Evolutionary conservation across 2,797 vertebrate genomes (phyloP), one percentile per base, ranked within the genome.

Genomic region (Sebastes variabilis): DNA sequence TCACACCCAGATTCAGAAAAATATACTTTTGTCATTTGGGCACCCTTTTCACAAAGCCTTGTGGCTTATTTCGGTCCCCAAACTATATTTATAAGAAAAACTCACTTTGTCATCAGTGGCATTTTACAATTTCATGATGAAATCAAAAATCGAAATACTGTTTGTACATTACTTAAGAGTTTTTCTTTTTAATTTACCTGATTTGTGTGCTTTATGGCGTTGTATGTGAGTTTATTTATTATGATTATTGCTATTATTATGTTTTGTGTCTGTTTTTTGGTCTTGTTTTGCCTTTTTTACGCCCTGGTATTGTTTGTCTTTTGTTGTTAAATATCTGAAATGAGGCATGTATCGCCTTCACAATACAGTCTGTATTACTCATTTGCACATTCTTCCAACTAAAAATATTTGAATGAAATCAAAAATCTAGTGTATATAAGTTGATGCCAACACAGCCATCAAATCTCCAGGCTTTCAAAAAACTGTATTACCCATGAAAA

Each of bases 1-100:
- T 61, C 42, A 56, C 34, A 32, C 16, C 12, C 16, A 56, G 49
- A 56, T 84, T 75, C 4, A 52, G 30, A 65, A 80, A 80, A 75
- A 61, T 10, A 11, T 1, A 30, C 8, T 22, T 13, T 42, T 29
- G 24, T 38, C 29, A 24, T 24, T 32, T 60, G 5, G 42, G 34
- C 32, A 24, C 8, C 54, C 13, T 58, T 54, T 62, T 54, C 52
- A 72, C 27, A 52, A 62, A 42, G 3, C 65, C 42, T 25, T 6
- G 8, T 9, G 10, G 32, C 54, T 59, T 7, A 30, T 30, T 20
- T 61, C 1, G 29, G 16, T 29, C 10, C n/a, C 61, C 20, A 64
- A 36, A 54, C 59, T 58, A 22, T 0, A 20, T 71, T 32, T 32
- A 60, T 34, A 38, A 38, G 25, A 71, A 76, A 27, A 2, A 25